Percentiles rank a stretch among this genome's conserved stretches.
phyloP scores from a whole-genome alignment of 2,888 invertebrate genomes.

The Synanthedon tipuliformis region DNA sequence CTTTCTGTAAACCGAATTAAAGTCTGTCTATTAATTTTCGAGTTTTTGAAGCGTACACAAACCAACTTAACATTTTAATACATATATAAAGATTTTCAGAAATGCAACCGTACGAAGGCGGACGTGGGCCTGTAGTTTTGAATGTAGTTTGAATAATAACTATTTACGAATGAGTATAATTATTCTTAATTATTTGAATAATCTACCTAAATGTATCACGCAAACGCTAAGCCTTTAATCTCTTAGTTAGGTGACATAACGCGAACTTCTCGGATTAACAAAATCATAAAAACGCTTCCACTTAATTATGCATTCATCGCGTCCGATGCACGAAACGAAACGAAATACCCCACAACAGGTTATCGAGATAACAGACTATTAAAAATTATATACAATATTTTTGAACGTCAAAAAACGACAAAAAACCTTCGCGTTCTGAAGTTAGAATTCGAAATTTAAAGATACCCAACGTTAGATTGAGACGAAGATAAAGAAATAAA shows the following conservation, averaged over 20 bases:
- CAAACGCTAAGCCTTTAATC: not conserved
- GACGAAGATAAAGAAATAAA: constrained; percentile 52
- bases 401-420: constrained; percentile 22
- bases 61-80: too few relatives aligned
- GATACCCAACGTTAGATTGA: constrained; percentile 41
- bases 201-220: not conserved
- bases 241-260: constrained; percentile 8
- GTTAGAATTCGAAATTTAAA: constrained; percentile 30
- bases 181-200: not conserved
- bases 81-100: too few relatives aligned
- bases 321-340: constrained; percentile 50
- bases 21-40: too few relatives aligned
- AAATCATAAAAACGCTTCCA: constrained; percentile 57
- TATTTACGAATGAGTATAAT: not conserved
- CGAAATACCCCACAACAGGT: constrained; percentile 62
- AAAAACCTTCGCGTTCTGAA: constrained; percentile 32
- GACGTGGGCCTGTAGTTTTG: too few relatives aligned
- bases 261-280: constrained; percentile 33
- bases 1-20: too few relatives aligned
- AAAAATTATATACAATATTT: constrained; percentile 44
- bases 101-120: too few relatives aligned
- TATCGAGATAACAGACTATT: constrained; percentile 57
- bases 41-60: too few relatives aligned
- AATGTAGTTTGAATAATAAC: too few relatives aligned
- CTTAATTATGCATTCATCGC: constrained; percentile 67